These are phyloP conservation scores for Pecten maximus DNA, from an alignment of 2,888 invertebrate genomes.

Conservation along the genomic window DNA sequence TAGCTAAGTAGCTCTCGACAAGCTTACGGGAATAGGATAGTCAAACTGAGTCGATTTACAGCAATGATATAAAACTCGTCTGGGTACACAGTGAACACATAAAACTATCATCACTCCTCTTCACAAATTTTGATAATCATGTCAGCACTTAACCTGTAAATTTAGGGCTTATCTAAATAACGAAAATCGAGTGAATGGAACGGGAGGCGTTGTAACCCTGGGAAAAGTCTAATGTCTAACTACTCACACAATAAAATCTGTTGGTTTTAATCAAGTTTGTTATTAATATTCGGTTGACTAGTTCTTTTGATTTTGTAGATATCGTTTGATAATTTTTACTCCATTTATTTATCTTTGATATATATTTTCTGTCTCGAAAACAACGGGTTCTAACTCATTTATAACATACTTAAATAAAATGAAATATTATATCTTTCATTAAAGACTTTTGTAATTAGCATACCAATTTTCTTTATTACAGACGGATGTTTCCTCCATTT, in stretches of 20 bases:
- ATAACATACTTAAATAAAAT: no score
- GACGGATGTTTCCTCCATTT: conserved; percentile 99
- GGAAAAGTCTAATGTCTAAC: background rate
- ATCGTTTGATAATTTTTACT: no score
- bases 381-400: no score
- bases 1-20: background rate
- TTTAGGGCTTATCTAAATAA: background rate
- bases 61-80: conserved; percentile 26
- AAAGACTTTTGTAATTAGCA: no score
- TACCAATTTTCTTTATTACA: conserved; percentile 85
- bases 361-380: no score
- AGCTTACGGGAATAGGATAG: background rate
- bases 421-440: no score
- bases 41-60: background rate
- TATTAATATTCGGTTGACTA: background rate
- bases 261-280: background rate
- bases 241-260: background rate
- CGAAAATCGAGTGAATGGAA: background rate
- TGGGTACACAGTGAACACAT: background rate
- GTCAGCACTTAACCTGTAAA: background rate
- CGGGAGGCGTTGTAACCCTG: background rate
- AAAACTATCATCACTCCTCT: background rate
- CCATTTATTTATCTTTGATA: no score
- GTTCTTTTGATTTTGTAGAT: no score
- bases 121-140: conserved; percentile 25